phyloP scores from a whole-genome alignment of 2,797 vertebrate genomes.

The Gastrophryne carolinensis region DNA sequence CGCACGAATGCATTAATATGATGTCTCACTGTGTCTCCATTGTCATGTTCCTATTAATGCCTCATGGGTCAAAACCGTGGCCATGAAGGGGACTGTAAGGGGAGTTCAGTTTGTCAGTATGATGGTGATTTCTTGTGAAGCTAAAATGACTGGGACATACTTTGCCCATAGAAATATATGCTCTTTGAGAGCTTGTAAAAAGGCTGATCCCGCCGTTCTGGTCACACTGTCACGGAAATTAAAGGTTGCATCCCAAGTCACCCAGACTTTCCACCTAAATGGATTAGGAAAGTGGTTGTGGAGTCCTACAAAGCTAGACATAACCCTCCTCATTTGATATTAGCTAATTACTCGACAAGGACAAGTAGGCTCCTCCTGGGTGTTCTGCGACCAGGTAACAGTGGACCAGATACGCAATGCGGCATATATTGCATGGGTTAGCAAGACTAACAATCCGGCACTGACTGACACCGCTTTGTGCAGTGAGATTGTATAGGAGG shows the following conservation, averaged over 20 bases:
- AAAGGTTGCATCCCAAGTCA: conserved; percentile 53
- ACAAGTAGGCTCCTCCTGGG: too few relatives aligned
- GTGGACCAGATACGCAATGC: too few relatives aligned
- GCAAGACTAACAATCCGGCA: too few relatives aligned
- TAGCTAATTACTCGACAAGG: too few relatives aligned
- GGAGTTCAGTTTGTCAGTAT: conserved; percentile 39
- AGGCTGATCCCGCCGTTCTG: conserved; percentile 66
- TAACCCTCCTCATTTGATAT: too few relatives aligned
- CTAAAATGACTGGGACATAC: conserved; percentile 60
- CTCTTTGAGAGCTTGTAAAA: conserved; percentile 73
- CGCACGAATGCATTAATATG: background rate
- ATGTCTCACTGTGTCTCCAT: background rate
- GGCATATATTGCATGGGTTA: too few relatives aligned
- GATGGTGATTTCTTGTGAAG: conserved; percentile 67
- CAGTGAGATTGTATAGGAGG: too few relatives aligned
- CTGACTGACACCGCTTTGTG: too few relatives aligned
- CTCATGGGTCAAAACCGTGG: conserved; percentile 23
- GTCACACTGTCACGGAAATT: conserved; percentile 67
- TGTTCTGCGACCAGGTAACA: too few relatives aligned
- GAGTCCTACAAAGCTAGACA: too few relatives aligned
- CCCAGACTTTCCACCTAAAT: too few relatives aligned
- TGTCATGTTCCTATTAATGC: conserved; percentile 14
- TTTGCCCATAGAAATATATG: conserved; percentile 71
- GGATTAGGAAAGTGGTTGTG: too few relatives aligned
- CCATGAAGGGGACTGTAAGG: conserved; percentile 30